These are phyloP conservation scores for Xanthorhoe designata DNA, from an alignment of 2,888 invertebrate species.

Conservation along the genomic window DNA sequence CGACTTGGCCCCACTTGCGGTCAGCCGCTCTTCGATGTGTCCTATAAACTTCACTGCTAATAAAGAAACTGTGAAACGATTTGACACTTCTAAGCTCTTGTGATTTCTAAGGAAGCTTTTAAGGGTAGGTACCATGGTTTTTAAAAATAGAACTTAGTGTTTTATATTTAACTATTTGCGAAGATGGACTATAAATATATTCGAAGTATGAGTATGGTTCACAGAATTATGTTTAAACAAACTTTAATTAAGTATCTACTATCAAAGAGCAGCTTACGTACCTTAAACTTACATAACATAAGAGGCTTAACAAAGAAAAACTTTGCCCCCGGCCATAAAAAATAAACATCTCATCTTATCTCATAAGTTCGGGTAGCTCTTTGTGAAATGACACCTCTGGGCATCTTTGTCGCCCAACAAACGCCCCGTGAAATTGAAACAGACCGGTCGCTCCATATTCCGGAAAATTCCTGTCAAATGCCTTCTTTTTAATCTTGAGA, in stretches of 20 bases:
- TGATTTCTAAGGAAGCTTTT: slow-evolving; percentile 34
- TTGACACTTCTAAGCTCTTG: slow-evolving; percentile 44
- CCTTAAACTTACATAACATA: slow-evolving; percentile 29
- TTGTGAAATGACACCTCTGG: slow-evolving; percentile 81
- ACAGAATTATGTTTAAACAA: background rate
- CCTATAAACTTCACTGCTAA: slow-evolving; percentile 64
- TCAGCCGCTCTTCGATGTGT: slow-evolving; percentile 67
- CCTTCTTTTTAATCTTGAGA: slow-evolving; percentile 63
- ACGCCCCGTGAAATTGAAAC: slow-evolving; percentile 84
- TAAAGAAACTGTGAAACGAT: slow-evolving; percentile 57
- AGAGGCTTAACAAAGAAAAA: slow-evolving; percentile 52
- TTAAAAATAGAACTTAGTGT: background rate
- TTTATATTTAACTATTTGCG: background rate
- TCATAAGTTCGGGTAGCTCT: slow-evolving; percentile 73
- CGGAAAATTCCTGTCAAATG: slow-evolving; percentile 66
- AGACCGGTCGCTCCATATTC: slow-evolving; percentile 71
- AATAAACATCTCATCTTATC: slow-evolving; percentile 68
- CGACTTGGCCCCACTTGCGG: slow-evolving; percentile 78
- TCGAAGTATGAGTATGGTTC: background rate
- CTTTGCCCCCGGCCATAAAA: slow-evolving; percentile 60
- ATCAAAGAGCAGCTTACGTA: slow-evolving; percentile 9
- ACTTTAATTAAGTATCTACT: slow-evolving; percentile 2
- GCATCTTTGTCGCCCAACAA: slow-evolving; percentile 80
- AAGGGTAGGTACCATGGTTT: background rate
- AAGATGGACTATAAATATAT: background rate